Percentiles rank a stretch among this genome's conserved stretches.
These are phyloP conservation scores for Cactoblastis cactorum DNA, from an alignment of 2,888 invertebrate species.

Conservation along the genomic window DNA sequence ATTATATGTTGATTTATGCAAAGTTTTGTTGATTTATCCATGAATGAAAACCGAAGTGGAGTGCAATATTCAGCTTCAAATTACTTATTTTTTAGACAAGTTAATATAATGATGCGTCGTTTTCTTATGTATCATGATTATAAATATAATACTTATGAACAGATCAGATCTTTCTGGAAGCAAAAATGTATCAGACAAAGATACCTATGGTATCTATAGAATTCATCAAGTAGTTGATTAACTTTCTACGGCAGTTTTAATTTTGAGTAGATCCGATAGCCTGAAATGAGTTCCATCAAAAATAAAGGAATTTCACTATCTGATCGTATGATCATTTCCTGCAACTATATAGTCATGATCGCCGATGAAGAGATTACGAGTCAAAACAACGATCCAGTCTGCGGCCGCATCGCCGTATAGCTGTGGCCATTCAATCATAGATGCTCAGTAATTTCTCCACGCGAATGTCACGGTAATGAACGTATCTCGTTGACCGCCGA, in stretches of 20 bases:
- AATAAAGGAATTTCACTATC: constrained; percentile 65
- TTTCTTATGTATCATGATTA: too few species aligned
- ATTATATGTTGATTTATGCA: too few species aligned
- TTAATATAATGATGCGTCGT: too few species aligned
- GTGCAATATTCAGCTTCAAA: too few species aligned
- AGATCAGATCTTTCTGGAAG: constrained; percentile 1
- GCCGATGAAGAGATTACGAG: constrained; percentile 51
- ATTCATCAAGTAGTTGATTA: constrained; percentile 53
- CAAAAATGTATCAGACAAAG: constrained; percentile 14
- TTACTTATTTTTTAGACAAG: too few species aligned
- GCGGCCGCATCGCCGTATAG: constrained; percentile 31
- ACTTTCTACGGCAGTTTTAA: constrained; percentile 69
- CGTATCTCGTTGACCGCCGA: constrained; percentile 48
- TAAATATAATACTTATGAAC: too few species aligned
- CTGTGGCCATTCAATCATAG: constrained; percentile 59
- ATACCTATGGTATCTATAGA: constrained; percentile 19
- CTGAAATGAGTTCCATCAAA: constrained; percentile 51
- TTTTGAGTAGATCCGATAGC: constrained; percentile 57
- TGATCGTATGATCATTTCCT: constrained; percentile 51
- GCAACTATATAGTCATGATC: constrained; percentile 35
- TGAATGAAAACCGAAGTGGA: too few species aligned
- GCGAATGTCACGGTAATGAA: constrained; percentile 66
- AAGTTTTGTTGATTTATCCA: too few species aligned
- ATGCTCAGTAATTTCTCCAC: constrained; percentile 55
- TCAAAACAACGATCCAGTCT: constrained; percentile 61